Evolutionary conservation across 2,797 vertebrate species (phyloP), one percentile per base, ranked within the genome.

Genomic region (Scolopax rusticola): DNA sequence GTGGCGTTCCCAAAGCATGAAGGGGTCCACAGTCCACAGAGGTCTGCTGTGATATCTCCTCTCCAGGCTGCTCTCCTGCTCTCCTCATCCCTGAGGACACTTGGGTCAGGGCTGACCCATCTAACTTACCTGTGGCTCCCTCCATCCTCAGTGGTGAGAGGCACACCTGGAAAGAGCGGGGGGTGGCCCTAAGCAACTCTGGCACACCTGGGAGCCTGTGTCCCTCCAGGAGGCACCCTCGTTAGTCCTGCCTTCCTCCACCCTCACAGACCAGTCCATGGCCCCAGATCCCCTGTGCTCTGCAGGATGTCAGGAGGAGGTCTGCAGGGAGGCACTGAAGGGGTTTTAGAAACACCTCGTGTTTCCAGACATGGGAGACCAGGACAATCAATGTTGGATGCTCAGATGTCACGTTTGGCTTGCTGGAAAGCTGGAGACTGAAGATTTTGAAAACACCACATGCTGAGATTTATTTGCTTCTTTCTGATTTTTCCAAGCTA

Each of bases 221-320:
- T 47, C 3, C 41, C 40, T 17, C 41, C 28, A 7, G 23, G 14
- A 4, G 50, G 17, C 10, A 23, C 14, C 19, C 16, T 48, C 41
- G 74, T 7, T 36, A 57, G 40, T 45, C 77, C 40, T 20, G 19
- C 7, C 40, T 40, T 54, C 48, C 83, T 43, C 36, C 48, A 12
- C 13, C 51, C 56, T 15, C n/a, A 3, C 45, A 6, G 21, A 12
- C 1, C 60, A 15, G 65, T 51, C 54, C 17, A 0, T 4, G 20
- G 43, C 24, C 51, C 13, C 21, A 0, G 25, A 32, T 32, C 16
- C 12, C 20, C 56, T 1, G 2, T 7, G 65, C 53, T 14, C 36
- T 16, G 11, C 54, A 11, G 9, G 24, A 14, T 5, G 1, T 7
- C 6, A 0, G 82, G 23, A 75, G 32, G 8, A 48, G 67, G 27